Conservation (phyloP, 2,113 vertebrate genomes). For the Galbula dea region DNA sequence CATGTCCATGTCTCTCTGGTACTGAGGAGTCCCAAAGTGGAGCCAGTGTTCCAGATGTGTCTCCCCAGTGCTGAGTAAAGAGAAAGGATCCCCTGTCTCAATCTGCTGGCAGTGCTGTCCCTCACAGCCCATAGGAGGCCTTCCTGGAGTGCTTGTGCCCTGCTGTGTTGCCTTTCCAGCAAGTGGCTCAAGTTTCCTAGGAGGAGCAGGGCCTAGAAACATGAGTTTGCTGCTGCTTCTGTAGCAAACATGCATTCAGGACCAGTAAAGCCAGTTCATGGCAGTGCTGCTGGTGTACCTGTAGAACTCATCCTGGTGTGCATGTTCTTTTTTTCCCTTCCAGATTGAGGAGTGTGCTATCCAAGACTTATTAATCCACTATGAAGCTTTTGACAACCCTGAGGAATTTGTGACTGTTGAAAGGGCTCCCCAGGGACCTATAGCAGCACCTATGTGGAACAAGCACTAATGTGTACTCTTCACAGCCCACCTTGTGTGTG, state of each 20-base stretch:
- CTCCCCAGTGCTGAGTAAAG: background rate
- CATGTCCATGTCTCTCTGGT: background rate
- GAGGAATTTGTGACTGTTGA: slow-evolving; percentile 93
- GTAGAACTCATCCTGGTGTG: background rate
- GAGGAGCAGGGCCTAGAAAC: background rate
- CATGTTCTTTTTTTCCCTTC: background rate
- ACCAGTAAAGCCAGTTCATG: background rate
- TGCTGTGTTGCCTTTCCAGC: background rate
- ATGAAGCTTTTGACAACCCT: slow-evolving; percentile 87
- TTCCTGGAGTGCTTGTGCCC: background rate
- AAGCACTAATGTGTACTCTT: slow-evolving; percentile 79
- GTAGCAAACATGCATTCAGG: too few relatives aligned
- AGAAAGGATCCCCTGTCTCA: background rate
- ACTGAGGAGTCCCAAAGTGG: background rate
- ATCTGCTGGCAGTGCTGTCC: background rate
- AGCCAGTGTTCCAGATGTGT: background rate
- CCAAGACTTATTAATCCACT: slow-evolving; percentile 89
- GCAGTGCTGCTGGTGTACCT: background rate
- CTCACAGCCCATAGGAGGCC: background rate
- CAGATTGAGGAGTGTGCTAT: slow-evolving; percentile 95
- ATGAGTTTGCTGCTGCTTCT: too few relatives aligned
- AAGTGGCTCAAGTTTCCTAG: background rate
- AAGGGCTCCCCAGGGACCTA: slow-evolving; percentile 85
- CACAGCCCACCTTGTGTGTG: background rate
- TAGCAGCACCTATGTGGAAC: slow-evolving; percentile 92